Conservation (phyloP, 2,113 vertebrate genomes). For the Psittacus erithacus region DNA sequence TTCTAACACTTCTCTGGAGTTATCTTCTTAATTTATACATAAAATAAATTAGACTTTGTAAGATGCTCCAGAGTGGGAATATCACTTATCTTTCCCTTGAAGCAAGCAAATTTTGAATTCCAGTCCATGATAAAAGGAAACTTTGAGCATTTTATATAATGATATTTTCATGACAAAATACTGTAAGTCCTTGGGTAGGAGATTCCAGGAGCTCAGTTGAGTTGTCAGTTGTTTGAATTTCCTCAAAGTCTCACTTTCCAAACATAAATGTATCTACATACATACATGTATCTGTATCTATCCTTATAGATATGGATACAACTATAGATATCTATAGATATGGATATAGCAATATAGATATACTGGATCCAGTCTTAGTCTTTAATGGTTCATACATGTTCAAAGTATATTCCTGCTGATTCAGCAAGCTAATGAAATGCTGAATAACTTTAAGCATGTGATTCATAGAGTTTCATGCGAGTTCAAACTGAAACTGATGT, state of each 20-base stretch:
- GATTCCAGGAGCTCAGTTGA: background rate
- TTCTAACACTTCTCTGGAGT: background rate
- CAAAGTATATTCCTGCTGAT: background rate
- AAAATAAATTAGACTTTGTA: background rate
- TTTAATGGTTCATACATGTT: background rate
- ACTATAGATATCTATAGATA: background rate
- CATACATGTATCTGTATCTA: background rate
- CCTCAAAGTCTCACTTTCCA: background rate
- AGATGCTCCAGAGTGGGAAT: background rate
- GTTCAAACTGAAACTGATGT: background rate
- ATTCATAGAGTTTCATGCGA: background rate
- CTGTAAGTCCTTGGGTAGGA: background rate
- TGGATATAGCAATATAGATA: background rate
- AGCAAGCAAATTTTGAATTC: background rate
- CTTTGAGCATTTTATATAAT: background rate
- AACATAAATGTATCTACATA: background rate
- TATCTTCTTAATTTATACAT: background rate
- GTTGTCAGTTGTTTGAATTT: background rate
- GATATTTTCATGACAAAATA: background rate
- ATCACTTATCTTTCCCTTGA: background rate
- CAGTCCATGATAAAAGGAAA: background rate
- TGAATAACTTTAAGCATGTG: background rate
- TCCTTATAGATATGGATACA: background rate
- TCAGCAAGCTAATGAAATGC: background rate
- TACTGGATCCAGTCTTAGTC: background rate